Conservation (phyloP, 2,888 invertebrate species). For the Yponomeuta sedellus region DNA sequence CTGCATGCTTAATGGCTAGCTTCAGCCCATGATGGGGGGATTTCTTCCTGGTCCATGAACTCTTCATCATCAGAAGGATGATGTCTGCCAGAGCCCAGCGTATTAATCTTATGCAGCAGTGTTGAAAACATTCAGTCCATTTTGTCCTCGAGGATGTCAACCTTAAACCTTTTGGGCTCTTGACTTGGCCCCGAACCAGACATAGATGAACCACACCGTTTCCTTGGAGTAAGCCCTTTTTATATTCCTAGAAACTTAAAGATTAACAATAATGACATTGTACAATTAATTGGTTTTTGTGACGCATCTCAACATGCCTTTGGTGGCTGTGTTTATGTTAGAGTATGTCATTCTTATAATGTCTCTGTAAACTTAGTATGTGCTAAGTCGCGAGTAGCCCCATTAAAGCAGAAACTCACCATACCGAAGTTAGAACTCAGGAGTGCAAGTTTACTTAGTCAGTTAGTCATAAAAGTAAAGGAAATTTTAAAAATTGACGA, state of each 20-base stretch:
- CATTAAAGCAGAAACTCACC: not conserved
- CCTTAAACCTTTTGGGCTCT: too few species aligned
- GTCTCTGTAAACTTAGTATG: not conserved
- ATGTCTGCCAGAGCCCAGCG: too few species aligned
- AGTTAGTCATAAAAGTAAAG: not conserved
- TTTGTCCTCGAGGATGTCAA: too few species aligned
- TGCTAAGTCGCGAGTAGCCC: not conserved
- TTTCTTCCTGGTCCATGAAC: too few species aligned
- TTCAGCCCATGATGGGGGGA: too few species aligned
- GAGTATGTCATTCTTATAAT: not conserved
- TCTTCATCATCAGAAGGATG: too few species aligned
- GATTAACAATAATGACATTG: not conserved
- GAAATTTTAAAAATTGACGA: not conserved
- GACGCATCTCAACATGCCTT: not conserved
- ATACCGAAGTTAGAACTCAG: not conserved
- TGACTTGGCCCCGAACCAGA: too few species aligned
- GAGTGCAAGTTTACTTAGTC: not conserved
- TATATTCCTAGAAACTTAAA: not conserved
- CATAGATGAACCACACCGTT: not conserved
- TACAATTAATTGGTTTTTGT: not conserved
- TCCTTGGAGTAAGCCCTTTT: not conserved
- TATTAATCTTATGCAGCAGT: too few species aligned
- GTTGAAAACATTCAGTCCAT: too few species aligned
- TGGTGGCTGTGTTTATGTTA: not conserved
- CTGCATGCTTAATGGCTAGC: too few species aligned